Evolutionary conservation across 1,140 invertebrate species (phyloP), one percentile per base, ranked within the genome.

Genomic region (Hylyphantes graminicola): DNA sequence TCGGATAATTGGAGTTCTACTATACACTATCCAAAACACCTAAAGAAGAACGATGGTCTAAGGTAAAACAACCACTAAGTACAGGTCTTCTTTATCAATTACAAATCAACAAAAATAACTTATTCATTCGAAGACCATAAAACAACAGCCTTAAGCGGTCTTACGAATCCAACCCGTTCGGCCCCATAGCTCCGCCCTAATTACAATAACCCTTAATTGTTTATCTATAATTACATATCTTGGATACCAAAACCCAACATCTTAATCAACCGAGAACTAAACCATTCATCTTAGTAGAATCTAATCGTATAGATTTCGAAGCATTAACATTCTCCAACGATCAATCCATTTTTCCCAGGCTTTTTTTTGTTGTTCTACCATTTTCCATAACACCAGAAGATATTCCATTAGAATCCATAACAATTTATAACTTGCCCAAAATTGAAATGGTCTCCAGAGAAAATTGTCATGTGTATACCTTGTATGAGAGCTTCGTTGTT

Each of bases 351-450:
- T 17, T 10, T 70, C 68, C 54, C 11, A 53, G n/a, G n/a, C n/a
- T n/a, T n/a, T n/a, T 59, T 59, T 59, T 65, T 65, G 11, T 70
- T 70, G 51, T 17, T 35, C 35, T 2, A 35, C 35, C 35, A 35
- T 35, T 35, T 35, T 35, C 35, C 35, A 35, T 35, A 35, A 35
- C 2, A 15, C n/a, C 10, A 53, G 7, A 53, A 70, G 12, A 19
- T n/a, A 53, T 51, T 53, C n/a, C n/a, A 10, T 0, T 50, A 51
- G 19, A 53, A 70, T 48, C 8, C 50, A 53, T 17, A 17, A 70
- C 50, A 70, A 70, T 70, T 70, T 53, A 70, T 70, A 53, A 70
- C 68, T 70, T 51, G 15, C 50, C 68, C 51, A 70, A 70, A n/a
- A 53, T 5, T 53, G 50, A 53, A 35, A 35, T 35, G 35, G 35